Evolutionary conservation across 2,797 vertebrate genomes (phyloP), one percentile per base, ranked within the genome.

Genomic region (Aldrovandia affinis): DNA sequence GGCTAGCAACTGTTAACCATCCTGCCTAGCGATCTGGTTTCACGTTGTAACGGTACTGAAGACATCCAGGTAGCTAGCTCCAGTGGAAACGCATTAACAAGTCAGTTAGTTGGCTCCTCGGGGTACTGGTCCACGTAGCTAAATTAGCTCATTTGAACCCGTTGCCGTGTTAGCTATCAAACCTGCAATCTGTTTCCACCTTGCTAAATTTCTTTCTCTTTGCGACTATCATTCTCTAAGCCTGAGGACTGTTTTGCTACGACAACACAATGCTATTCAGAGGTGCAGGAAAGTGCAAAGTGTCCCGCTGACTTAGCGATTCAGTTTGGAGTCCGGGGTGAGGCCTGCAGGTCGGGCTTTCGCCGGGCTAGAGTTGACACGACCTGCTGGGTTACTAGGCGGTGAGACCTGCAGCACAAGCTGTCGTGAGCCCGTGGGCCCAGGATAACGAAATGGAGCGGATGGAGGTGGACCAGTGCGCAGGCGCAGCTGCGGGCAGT

Each of bases 401-500:
- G 89, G 86, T 86, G n/a, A 88, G 87, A 52, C 80, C 92, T 91
- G 93, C 85, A 15, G 84, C 61, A 12, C 84, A 83, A 85, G 84
- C 90, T 77, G 90, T 25, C 36, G n/a, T 39, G 57, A 83, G 70
- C 88, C 83, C 52, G 82, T 84, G 87, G 90, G 90, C 91, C 90
- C 90, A 84, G 90, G 82, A 88, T 86, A 86, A 82, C 87, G 57
- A 47, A 83, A 96, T 96, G 95, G 95, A 96, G 85, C 92, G 95
- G 89, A 96, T 96, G 95, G 95, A 96, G 91, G 95, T 96, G 85
- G 95, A 96, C 89, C 95, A 96, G 90, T 96, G 95, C 95, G 95
- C 95, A 96, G 91, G 95, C 95, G 94, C 95, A 92, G 88, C 91
- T 87, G 90, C 90, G 3, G 93, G 89, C 18, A 85, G 88, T 79